Evolutionary conservation across 2,888 invertebrate species (phyloP), one percentile per base, ranked within the genome.

Genomic region (Tetanocera ferruginea): DNA sequence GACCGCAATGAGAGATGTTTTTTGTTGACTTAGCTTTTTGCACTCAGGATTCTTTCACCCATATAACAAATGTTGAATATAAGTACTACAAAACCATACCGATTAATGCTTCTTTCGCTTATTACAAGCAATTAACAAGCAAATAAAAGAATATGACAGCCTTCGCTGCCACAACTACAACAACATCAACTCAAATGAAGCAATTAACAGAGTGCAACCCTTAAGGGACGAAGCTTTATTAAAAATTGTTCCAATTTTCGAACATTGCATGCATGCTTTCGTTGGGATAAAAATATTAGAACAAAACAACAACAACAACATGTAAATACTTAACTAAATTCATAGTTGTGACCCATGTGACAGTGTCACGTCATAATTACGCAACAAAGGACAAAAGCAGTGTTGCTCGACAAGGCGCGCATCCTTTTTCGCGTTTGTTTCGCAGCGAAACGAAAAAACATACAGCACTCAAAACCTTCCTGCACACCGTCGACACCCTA

Each of bases 361-460:
- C 82, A 80, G 77, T 80, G 81, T 80, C 83, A 83, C 83, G 79
- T 81, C 79, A 80, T 80, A 81, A 83, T 76, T 74, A 76, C 52
- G 55, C 55, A 49, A 70, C 60, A 49, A 62, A 8, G 19, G 74
- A 69, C 37, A 23, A 25, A 28, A 55, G n/a, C 64, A 28, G 23
- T 9, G 62, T 19, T 23, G 73, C 31, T 76, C 51, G 62, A 76
- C 70, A 57, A 60, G 4, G 31, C 57, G 72, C 57, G 72, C 57
- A 72, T 72, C 72, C 72, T 57, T 57, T 19, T 6, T 11, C 19
- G 1, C 37, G 43, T 11, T 43, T 14, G 14, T 3, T 11, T 43
- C 43, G 43, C 43, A 43, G 14, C 14, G n/a, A 43, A 49, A 62
- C 43, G 28, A 72, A 72, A 14, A 52, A 28, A 34, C n/a, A 55